Conservation (phyloP, 2,888 invertebrate genomes). For the Oligia latruncula region DNA sequence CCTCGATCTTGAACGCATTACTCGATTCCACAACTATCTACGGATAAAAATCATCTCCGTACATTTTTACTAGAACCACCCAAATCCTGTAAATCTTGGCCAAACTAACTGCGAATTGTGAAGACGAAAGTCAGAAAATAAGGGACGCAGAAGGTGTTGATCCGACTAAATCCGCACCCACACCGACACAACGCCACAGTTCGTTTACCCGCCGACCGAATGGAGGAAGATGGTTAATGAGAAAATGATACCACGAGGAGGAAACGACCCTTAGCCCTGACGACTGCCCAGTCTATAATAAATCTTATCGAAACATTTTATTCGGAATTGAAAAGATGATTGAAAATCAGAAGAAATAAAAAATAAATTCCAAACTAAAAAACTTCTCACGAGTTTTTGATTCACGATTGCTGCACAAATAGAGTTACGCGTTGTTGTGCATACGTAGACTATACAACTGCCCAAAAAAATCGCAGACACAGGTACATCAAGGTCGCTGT, state of each 20-base stretch:
- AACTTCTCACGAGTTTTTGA: slow-evolving; percentile 22
- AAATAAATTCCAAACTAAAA: slow-evolving; percentile 20
- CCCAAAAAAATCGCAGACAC: slow-evolving; percentile 56
- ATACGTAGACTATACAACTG: slow-evolving; percentile 45
- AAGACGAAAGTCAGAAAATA: slow-evolving; percentile 63
- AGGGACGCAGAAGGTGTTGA: slow-evolving; percentile 66
- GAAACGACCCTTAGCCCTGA: slow-evolving; percentile 66
- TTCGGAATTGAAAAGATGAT: slow-evolving; percentile 64
- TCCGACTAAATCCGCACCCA: slow-evolving; percentile 66
- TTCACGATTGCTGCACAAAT: slow-evolving; percentile 18
- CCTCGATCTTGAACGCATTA: slow-evolving; percentile 67
- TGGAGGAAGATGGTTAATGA: slow-evolving; percentile 66
- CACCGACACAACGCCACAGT: slow-evolving; percentile 56
- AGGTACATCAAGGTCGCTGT: slow-evolving; percentile 71
- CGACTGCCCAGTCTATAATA: slow-evolving; percentile 62
- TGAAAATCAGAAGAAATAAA: slow-evolving; percentile 53
- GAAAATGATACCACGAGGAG: slow-evolving; percentile 68
- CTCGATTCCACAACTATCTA: slow-evolving; percentile 53
- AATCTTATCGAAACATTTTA: slow-evolving; percentile 68
- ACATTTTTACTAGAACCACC: slow-evolving; percentile 62
- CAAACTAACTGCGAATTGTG: slow-evolving; percentile 59
- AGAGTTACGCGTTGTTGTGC: slow-evolving; percentile 35
- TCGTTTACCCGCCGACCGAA: slow-evolving; percentile 66
- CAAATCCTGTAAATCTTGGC: slow-evolving; percentile 57
- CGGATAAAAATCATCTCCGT: slow-evolving; percentile 60